Evolutionary conservation across 1,140 invertebrate genomes (phyloP).

Genomic region (Chelonus insularis): DNA sequence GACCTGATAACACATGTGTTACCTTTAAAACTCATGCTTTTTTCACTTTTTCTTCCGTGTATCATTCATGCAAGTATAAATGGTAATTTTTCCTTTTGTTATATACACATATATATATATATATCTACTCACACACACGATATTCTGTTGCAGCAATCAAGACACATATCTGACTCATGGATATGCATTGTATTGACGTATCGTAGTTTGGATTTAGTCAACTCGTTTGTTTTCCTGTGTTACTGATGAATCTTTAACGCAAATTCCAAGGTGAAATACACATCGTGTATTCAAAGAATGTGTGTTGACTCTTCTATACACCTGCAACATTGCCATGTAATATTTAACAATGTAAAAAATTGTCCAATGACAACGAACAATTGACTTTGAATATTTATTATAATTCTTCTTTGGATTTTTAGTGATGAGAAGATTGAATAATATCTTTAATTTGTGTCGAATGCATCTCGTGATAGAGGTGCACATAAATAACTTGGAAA

Average conservation of each 20-base stretch:
- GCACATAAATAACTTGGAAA: not conserved
- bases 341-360: too few species aligned
- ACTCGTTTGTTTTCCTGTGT: not conserved
- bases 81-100: not conserved
- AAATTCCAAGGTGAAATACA: not conserved
- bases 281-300: not conserved
- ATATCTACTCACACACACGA: too few species aligned
- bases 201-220: not conserved
- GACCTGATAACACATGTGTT: constrained; percentile 22
- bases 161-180: not conserved
- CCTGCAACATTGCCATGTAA: too few species aligned
- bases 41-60: not conserved
- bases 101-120: not conserved
- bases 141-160: too few species aligned
- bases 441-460: constrained; percentile 3
- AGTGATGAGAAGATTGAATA: constrained; percentile 9
- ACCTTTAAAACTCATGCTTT: constrained; percentile 5
- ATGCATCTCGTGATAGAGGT: not conserved
- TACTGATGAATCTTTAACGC: constrained; percentile 3
- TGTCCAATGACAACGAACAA: not conserved
- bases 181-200: not conserved
- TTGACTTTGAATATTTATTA: not conserved
- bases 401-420: not conserved
- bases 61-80: not conserved
- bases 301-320: not conserved